Evolutionary conservation across 2,113 vertebrate genomes (phyloP).

Genomic region (Ammodytes marinus): DNA sequence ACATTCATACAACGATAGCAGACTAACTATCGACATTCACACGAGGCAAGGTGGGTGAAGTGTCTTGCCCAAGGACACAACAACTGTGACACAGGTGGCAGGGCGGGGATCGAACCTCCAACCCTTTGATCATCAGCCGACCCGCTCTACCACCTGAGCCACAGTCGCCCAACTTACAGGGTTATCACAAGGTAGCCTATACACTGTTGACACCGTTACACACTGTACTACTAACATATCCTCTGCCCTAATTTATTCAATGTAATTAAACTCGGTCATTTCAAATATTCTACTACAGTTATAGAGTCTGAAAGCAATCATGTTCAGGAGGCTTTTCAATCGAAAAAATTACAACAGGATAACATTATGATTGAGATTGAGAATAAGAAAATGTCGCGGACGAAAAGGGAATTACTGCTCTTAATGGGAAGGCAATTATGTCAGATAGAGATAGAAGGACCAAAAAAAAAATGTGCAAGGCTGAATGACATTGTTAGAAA

Average conservation of each 20-base stretch:
- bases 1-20: too few species aligned
- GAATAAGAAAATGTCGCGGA: constrained; percentile 17
- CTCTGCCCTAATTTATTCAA: constrained; percentile 24
- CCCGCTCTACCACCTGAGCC: too few species aligned
- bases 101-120: too few species aligned
- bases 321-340: constrained; percentile 35
- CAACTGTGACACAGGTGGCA: too few species aligned
- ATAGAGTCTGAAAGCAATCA: constrained; percentile 38
- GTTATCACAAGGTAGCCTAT: neutral
- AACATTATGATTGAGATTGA: constrained; percentile 7
- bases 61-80: too few species aligned
- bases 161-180: too few species aligned
- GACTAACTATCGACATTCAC: too few species aligned
- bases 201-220: neutral
- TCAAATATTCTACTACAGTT: constrained; percentile 12
- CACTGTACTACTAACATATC: neutral
- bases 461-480: constrained; percentile 19
- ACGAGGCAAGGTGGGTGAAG: too few species aligned
- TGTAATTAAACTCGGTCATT: constrained; percentile 21
- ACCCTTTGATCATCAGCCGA: too few species aligned
- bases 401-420: constrained; percentile 14
- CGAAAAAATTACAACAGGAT: constrained; percentile 6
- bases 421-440: constrained; percentile 25
- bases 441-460: neutral
- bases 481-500: constrained; percentile 19